These are phyloP conservation scores for Nyctibius grandis DNA, from an alignment of 2,797 vertebrate species.

Conservation along the genomic window DNA sequence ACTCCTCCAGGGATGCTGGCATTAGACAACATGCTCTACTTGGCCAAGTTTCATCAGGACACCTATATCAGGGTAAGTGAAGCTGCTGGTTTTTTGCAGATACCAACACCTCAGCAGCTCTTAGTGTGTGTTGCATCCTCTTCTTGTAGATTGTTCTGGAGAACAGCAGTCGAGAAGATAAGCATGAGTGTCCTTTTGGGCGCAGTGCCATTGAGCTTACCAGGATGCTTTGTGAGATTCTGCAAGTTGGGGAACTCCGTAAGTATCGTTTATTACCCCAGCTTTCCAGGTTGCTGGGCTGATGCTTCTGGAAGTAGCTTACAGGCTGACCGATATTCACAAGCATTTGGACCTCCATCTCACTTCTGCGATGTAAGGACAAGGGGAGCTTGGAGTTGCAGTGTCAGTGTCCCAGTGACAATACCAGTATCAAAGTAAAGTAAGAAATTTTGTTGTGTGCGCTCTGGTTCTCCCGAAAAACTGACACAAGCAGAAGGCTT, in stretches of 20 bases:
- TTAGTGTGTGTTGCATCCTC: background rate
- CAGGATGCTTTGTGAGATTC: slow-evolving; percentile 94
- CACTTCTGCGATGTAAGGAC: background rate
- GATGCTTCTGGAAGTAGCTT: background rate
- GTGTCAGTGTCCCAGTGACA: background rate
- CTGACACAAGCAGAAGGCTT: background rate
- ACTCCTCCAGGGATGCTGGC: slow-evolving; percentile 98
- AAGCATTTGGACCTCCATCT: background rate
- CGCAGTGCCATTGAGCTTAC: slow-evolving; percentile 97
- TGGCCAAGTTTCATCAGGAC: slow-evolving; percentile 95
- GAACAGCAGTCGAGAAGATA: slow-evolving; percentile 97
- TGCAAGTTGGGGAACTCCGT: slow-evolving; percentile 97
- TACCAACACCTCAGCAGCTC: background rate
- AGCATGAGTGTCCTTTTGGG: slow-evolving; percentile 96
- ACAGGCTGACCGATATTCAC: background rate
- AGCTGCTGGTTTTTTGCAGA: background rate
- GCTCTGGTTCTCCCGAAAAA: background rate
- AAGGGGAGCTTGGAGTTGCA: background rate
- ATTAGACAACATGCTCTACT: slow-evolving; percentile 97
- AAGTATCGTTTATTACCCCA: slow-evolving; percentile 67
- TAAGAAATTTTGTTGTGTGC: background rate
- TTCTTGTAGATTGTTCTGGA: slow-evolving; percentile 79
- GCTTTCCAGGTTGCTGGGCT: background rate
- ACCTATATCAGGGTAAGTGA: slow-evolving; percentile 90
- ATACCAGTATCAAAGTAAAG: background rate